Percentiles rank a stretch among this genome's conserved stretches.
These are phyloP conservation scores for Poeciliopsis gracilis DNA, from an alignment of 2,797 vertebrate species.

Conservation along the genomic window DNA sequence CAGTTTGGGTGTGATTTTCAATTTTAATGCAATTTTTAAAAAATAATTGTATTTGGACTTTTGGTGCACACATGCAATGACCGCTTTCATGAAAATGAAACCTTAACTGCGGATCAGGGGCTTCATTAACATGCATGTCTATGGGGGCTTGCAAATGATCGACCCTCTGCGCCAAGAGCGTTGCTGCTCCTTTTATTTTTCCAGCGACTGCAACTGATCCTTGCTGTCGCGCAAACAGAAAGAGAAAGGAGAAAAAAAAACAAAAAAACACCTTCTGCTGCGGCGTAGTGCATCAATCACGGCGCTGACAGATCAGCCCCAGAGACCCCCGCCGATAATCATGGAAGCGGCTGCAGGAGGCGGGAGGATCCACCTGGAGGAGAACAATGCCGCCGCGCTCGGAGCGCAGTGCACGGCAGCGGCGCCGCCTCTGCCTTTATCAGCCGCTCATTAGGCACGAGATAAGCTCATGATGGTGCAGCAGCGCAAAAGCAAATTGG, in stretches of 20 bases:
- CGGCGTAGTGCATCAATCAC: slow-evolving; percentile 13
- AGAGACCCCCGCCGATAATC: slow-evolving; percentile 5
- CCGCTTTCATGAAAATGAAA: neutral
- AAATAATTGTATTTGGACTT: neutral
- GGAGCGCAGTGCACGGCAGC: slow-evolving; percentile 5
- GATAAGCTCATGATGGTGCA: slow-evolving; percentile 37
- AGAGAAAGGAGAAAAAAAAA: neutral
- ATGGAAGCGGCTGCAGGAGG: slow-evolving; percentile 40
- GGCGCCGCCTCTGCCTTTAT: slow-evolving; percentile 9
- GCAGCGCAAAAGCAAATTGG: slow-evolving; percentile 48
- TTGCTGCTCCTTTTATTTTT: neutral
- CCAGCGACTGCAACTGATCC: neutral
- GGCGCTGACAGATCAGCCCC: slow-evolving; percentile 16
- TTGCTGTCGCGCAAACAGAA: neutral
- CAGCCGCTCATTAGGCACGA: slow-evolving; percentile 33
- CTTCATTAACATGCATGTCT: slow-evolving; percentile 11
- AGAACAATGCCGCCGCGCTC: slow-evolving; percentile 53
- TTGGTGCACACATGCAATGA: neutral
- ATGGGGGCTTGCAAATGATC: slow-evolving; percentile 12
- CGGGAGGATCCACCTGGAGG: slow-evolving; percentile 54
- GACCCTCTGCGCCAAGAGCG: slow-evolving; percentile 46
- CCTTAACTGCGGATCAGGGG: neutral
- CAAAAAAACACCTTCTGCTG: neutral
- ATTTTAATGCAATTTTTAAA: neutral
- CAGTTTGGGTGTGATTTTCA: slow-evolving; percentile 46